phyloP scores from a whole-genome alignment of 37 sponge, comb jelly and placozoan genomes.

The Tethya wilhelma region DNA sequence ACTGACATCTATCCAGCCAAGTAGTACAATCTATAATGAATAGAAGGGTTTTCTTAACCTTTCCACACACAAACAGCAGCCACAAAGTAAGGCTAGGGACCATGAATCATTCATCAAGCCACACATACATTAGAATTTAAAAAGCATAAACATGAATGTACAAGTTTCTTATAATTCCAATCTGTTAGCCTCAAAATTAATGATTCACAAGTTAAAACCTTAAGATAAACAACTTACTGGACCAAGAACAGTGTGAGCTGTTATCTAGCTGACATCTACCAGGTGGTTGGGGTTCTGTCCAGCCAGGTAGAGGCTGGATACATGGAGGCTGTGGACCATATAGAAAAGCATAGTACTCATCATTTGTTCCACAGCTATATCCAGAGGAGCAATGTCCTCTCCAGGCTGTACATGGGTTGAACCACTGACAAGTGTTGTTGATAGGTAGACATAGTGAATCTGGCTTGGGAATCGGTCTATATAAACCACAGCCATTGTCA shows the following conservation, averaged over 20 bases:
- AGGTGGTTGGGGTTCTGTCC: background rate
- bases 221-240: slow-evolving; percentile 9
- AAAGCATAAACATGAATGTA: too few relatives aligned
- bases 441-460: slow-evolving; percentile 13
- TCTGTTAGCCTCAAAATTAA: too few relatives aligned
- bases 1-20: slow-evolving; percentile 10
- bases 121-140: too few relatives aligned
- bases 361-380: slow-evolving; percentile 23
- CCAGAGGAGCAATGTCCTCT: background rate
- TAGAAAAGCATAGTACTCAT: slow-evolving; percentile 4
- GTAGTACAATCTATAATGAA: slow-evolving; percentile 18
- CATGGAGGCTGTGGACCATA: slow-evolving; percentile 31
- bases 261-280: slow-evolving; percentile 10
- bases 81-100: too few relatives aligned
- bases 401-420: slow-evolving; percentile 36
- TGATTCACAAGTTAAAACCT: too few relatives aligned
- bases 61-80: too few relatives aligned
- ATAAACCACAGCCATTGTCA: background rate
- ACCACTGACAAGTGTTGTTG: slow-evolving; percentile 30
- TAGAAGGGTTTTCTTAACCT: too few relatives aligned
- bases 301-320: background rate
- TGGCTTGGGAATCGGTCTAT: background rate
- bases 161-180: too few relatives aligned
- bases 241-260: slow-evolving; percentile 27
- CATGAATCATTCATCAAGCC: too few relatives aligned